phyloP scores from a whole-genome alignment of 2,797 vertebrate species.

The Vireo griseus region DNA sequence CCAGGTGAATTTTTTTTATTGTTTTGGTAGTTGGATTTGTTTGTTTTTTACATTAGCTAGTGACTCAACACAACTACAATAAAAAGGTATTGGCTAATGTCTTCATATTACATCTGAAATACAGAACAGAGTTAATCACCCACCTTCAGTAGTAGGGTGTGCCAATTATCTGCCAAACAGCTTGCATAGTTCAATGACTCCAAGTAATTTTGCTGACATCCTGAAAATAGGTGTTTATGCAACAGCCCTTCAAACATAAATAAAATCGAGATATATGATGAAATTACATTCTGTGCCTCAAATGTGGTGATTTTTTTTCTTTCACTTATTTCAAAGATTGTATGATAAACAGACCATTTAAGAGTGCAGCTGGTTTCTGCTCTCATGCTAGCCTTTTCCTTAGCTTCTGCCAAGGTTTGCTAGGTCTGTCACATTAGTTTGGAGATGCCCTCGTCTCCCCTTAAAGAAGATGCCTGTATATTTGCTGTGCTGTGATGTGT shows the following conservation, averaged over 20 bases:
- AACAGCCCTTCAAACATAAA: neutral
- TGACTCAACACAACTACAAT: neutral
- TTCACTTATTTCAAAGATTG: neutral
- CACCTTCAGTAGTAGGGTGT: neutral
- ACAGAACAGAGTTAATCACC: neutral
- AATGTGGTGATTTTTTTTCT: neutral
- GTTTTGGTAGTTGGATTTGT: neutral
- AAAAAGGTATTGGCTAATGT: neutral
- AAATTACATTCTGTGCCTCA: neutral
- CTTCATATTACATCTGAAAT: neutral
- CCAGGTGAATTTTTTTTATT: neutral
- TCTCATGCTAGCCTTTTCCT: neutral
- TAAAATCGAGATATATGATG: neutral
- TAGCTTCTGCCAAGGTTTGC: neutral
- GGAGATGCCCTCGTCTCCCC: neutral
- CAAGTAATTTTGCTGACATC: neutral
- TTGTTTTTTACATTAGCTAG: neutral
- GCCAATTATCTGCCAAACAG: neutral
- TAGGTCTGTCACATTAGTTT: neutral
- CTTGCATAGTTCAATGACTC: neutral
- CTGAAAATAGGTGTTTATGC: neutral
- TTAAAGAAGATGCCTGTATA: neutral
- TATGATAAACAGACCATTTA: neutral
- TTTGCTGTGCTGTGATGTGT: fast-evolving
- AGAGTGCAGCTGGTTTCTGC: neutral